phyloP scores from a whole-genome alignment of 2,797 vertebrate genomes.

The Phoebastria nigripes region DNA sequence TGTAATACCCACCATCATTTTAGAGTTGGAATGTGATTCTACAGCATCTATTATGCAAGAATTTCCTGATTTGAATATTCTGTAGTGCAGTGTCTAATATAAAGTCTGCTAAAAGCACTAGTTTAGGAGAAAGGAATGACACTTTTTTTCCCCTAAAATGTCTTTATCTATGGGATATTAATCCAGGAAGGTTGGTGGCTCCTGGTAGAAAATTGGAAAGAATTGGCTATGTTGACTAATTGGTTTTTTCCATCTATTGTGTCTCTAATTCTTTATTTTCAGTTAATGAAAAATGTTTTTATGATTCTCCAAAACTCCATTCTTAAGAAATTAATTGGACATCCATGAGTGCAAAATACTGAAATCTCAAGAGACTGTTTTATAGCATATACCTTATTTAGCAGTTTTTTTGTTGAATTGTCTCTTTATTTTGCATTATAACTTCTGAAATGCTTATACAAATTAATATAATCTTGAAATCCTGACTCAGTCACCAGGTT shows the following conservation, averaged over 20 bases:
- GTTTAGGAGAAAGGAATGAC: background rate
- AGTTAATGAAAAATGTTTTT: background rate
- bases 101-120: background rate
- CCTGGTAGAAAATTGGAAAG: background rate
- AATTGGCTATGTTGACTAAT: background rate
- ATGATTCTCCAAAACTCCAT: background rate
- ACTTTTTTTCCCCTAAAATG: background rate
- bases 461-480: background rate
- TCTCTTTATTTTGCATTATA: background rate
- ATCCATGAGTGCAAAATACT: background rate
- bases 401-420: background rate
- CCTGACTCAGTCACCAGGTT: background rate
- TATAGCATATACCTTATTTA: background rate
- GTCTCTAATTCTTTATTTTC: background rate
- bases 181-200: background rate
- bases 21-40: background rate
- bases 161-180: background rate
- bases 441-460: background rate
- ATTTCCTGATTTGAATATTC: background rate
- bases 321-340: background rate
- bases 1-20: background rate
- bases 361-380: background rate
- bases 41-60: background rate
- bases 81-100: background rate
- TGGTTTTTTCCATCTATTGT: fast-evolving